Evolutionary conservation across 2,888 invertebrate genomes (phyloP).

Genomic region (Alsophila aescularia): DNA sequence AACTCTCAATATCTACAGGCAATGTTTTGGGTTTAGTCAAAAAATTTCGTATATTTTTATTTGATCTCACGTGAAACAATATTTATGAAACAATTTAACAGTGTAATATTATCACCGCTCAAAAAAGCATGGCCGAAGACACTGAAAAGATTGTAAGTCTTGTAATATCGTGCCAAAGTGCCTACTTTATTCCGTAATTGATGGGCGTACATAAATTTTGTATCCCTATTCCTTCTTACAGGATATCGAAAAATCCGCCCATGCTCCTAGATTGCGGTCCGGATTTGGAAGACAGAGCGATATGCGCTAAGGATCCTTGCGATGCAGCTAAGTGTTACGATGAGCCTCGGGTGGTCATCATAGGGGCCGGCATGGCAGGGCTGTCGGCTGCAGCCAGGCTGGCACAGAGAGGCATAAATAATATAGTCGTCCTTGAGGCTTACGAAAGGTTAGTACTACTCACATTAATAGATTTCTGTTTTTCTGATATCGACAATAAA

Average conservation of each 20-base stretch:
- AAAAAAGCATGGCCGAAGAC: conserved; percentile 48
- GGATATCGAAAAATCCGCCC: conserved; percentile 51
- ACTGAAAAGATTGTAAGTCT: conserved; percentile 40
- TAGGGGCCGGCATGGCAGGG: conserved; percentile 93
- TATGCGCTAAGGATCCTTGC: conserved; percentile 63
- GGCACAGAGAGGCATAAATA: conserved; percentile 87
- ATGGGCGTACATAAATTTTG: conserved; percentile 32
- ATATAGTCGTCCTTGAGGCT: conserved; percentile 90
- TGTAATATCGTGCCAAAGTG: conserved; percentile 50
- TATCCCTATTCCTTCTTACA: conserved; percentile 35
- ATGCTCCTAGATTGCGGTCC: conserved; percentile 48
- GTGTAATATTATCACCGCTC: conserved; percentile 31
- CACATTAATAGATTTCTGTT: no score
- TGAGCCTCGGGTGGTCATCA: conserved; percentile 88
- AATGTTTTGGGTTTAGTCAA: background rate
- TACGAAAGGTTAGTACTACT: conserved; percentile 85
- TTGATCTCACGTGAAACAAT: background rate
- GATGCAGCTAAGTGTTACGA: conserved; percentile 58
- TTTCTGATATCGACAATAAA: no score
- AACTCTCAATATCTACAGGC: background rate
- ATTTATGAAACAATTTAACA: conserved; percentile 54
- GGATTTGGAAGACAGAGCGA: conserved; percentile 63
- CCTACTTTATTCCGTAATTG: conserved; percentile 30
- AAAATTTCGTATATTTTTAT: background rate
- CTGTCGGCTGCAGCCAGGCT: conserved; percentile 90